Conservation (phyloP, 2,888 invertebrate species). For the Tiliacea citrago region DNA sequence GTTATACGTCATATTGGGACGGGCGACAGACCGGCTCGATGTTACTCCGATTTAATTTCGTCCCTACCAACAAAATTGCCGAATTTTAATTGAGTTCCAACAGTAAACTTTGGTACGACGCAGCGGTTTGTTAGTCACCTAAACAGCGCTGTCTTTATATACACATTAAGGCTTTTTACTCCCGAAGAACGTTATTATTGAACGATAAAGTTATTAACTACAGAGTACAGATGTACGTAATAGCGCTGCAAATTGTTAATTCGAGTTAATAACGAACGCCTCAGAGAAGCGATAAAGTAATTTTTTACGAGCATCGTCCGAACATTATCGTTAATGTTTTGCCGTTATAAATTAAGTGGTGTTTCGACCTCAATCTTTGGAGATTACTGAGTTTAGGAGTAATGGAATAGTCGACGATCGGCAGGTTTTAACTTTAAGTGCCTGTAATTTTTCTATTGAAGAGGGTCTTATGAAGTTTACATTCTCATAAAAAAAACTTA, state of each 20-base stretch:
- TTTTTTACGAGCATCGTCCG: constrained; percentile 82
- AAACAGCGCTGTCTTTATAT: constrained; percentile 71
- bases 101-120: constrained; percentile 76
- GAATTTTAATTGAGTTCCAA: constrained; percentile 86
- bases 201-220: constrained; percentile 82
- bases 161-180: constrained; percentile 68
- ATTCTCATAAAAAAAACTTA: background rate
- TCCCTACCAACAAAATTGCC: constrained; percentile 81
- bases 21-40: constrained; percentile 68
- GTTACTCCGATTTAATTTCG: constrained; percentile 87
- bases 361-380: constrained; percentile 71
- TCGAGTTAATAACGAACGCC: constrained; percentile 85
- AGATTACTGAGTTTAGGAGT: constrained; percentile 65
- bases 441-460: constrained; percentile 36
- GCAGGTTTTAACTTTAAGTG: constrained; percentile 53
- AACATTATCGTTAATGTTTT: constrained; percentile 84
- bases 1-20: constrained; percentile 67
- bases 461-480: background rate
- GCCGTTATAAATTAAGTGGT: constrained; percentile 84
- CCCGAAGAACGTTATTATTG: constrained; percentile 75
- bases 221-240: constrained; percentile 77
- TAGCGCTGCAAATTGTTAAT: constrained; percentile 85
- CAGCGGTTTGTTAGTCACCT: constrained; percentile 83
- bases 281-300: constrained; percentile 81
- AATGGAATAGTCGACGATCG: constrained; percentile 62